Conservation (phyloP, 2,797 vertebrate genomes). For the Labroides dimidiatus region DNA sequence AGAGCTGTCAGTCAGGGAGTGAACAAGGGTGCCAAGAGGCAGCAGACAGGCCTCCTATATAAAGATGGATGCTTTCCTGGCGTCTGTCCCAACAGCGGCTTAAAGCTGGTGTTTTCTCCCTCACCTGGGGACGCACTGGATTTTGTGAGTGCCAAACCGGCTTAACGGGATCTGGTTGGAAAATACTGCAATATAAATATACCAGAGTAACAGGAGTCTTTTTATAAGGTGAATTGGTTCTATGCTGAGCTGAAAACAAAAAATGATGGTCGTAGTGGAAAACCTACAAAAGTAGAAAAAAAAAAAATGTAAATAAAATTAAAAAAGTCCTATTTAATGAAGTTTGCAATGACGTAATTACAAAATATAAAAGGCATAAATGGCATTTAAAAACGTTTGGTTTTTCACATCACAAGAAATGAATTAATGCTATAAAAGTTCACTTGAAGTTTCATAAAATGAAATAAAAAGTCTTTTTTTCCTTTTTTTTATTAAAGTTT, state of each 20-base stretch:
- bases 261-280: too few relatives aligned
- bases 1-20: slow-evolving; percentile 71
- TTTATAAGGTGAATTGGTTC: neutral
- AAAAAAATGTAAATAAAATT: too few relatives aligned
- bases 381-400: too few relatives aligned
- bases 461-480: too few relatives aligned
- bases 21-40: slow-evolving; percentile 65
- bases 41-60: slow-evolving; percentile 54
- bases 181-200: slow-evolving; percentile 10
- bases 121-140: slow-evolving; percentile 71
- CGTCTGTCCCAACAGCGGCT: slow-evolving; percentile 63
- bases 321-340: too few relatives aligned
- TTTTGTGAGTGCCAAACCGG: slow-evolving; percentile 44
- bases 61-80: slow-evolving; percentile 79
- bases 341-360: too few relatives aligned
- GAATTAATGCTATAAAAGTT: too few relatives aligned
- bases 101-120: slow-evolving; percentile 54
- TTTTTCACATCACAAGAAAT: too few relatives aligned
- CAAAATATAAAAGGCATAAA: too few relatives aligned
- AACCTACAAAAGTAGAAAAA: too few relatives aligned
- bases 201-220: slow-evolving; percentile 12
- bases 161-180: slow-evolving; percentile 30
- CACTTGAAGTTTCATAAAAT: too few relatives aligned
- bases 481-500: neutral
- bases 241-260: neutral